These are phyloP conservation scores for Colletes collaris DNA, from an alignment of 2,888 invertebrate genomes.

Conservation along the genomic window DNA sequence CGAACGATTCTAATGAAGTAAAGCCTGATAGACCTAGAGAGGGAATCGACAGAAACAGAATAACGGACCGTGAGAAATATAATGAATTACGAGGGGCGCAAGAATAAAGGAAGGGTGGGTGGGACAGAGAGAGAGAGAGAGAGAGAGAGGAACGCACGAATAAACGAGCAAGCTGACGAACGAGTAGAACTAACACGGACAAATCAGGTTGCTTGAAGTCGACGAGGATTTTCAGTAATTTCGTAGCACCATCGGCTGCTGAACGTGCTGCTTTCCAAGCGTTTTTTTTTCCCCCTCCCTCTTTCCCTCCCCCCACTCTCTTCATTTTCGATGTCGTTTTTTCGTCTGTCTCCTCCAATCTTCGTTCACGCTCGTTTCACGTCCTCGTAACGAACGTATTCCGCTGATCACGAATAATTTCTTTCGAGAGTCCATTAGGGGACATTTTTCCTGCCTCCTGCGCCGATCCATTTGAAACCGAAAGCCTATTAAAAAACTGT, in stretches of 20 bases:
- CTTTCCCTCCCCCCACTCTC: slow-evolving; percentile 2
- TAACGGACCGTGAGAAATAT: slow-evolving; percentile 54
- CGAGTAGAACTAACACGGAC: slow-evolving; percentile 54
- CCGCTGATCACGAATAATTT: slow-evolving; percentile 73
- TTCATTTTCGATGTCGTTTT: slow-evolving; percentile 50
- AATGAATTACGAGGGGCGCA: slow-evolving; percentile 50
- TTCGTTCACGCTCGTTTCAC: slow-evolving; percentile 60
- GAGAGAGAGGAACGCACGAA: slow-evolving; percentile 28
- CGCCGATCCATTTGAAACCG: slow-evolving; percentile 35
- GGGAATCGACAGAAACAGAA: slow-evolving; percentile 37
- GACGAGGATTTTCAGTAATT: slow-evolving; percentile 72
- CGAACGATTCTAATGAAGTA: slow-evolving; percentile 46
- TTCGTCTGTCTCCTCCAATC: slow-evolving; percentile 56
- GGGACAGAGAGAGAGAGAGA: background rate
- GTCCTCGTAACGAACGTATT: slow-evolving; percentile 70
- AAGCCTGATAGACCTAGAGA: slow-evolving; percentile 34
- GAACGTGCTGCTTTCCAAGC: slow-evolving; percentile 68
- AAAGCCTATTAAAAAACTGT: slow-evolving; percentile 48
- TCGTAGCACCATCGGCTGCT: slow-evolving; percentile 71
- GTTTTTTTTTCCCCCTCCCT: slow-evolving; percentile 24
- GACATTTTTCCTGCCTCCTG: slow-evolving; percentile 44
- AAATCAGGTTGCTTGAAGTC: slow-evolving; percentile 64
- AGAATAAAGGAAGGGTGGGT: slow-evolving; percentile 37
- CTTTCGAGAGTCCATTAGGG: slow-evolving; percentile 66
- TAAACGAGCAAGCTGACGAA: slow-evolving; percentile 57